phyloP scores from a whole-genome alignment of 2,888 invertebrate genomes.

The Sialis fuliginosa region DNA sequence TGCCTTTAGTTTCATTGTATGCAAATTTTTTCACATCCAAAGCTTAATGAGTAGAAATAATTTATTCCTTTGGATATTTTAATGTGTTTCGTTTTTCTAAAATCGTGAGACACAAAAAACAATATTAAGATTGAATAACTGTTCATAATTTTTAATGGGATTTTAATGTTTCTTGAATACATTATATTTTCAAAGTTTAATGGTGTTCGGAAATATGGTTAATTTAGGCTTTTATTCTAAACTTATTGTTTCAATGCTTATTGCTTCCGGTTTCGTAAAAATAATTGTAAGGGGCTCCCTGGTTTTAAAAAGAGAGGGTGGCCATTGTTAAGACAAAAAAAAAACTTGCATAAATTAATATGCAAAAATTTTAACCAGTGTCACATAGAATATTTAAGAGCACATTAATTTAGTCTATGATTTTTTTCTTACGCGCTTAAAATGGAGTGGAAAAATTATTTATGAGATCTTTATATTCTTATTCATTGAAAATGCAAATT shows the following conservation, averaged over 20 bases:
- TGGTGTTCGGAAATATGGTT: constrained; percentile 6
- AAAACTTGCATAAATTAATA: no score
- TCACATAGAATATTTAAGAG: no score
- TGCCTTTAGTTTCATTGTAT: constrained; percentile 1
- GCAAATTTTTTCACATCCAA: constrained; percentile 3
- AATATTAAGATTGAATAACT: constrained; percentile 5
- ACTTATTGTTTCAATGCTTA: neutral
- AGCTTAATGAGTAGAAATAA: constrained; percentile 1
- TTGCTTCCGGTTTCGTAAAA: neutral
- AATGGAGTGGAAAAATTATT: no score
- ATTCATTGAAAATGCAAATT: no score
- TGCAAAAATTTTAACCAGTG: no score
- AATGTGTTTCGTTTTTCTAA: neutral
- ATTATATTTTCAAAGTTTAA: constrained; percentile 3
- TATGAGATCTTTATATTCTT: no score
- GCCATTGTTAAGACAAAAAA: neutral
- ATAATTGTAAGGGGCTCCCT: neutral
- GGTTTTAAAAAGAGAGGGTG: neutral
- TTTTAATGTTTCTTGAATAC: constrained; percentile 5
- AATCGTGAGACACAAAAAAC: neutral
- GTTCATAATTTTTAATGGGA: constrained; percentile 4
- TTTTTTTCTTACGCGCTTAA: no score
- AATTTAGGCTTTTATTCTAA: constrained; percentile 2
- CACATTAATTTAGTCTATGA: no score
- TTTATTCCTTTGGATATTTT: neutral